Evolutionary conservation across 53 echinoderm and acorn worm genomes (phyloP).

Genomic region (Astropecten irregularis): DNA sequence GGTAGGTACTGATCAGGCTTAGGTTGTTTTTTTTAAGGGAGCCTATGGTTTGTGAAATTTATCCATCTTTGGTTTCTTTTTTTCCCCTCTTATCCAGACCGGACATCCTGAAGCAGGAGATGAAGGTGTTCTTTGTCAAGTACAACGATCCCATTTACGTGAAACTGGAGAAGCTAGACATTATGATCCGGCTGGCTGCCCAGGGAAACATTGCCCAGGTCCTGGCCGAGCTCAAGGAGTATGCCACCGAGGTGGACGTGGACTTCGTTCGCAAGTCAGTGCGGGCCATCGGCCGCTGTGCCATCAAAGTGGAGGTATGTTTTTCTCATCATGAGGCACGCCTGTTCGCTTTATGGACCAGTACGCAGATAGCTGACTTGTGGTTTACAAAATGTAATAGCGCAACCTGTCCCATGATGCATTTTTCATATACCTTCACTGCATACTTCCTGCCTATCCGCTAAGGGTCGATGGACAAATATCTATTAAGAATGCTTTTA

Average conservation of each 20-base stretch:
- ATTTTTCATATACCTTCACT: no score
- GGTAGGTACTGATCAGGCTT: no score
- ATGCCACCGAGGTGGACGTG: slow-evolving; percentile 97
- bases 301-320: slow-evolving; percentile 97
- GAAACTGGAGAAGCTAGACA: slow-evolving; percentile 97
- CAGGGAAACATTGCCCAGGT: slow-evolving; percentile 97
- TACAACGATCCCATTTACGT: slow-evolving; percentile 99
- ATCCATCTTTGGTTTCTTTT: neutral
- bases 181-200: slow-evolving; percentile 98
- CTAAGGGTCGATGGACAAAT: no score
- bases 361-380: no score
- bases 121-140: slow-evolving; percentile 99
- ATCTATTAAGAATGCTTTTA: no score
- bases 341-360: no score
- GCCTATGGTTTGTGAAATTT: neutral
- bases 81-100: slow-evolving; percentile 52
- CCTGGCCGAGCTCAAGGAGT: slow-evolving; percentile 98
- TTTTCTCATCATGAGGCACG: no score
- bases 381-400: no score
- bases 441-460: no score
- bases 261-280: slow-evolving; percentile 99
- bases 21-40: no score
- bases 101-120: slow-evolving; percentile 95
- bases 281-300: slow-evolving; percentile 94
- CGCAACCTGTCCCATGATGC: no score